These are phyloP conservation scores for Hemistola chrysoprasaria DNA, from an alignment of 2,888 invertebrate genomes.

Conservation along the genomic window DNA sequence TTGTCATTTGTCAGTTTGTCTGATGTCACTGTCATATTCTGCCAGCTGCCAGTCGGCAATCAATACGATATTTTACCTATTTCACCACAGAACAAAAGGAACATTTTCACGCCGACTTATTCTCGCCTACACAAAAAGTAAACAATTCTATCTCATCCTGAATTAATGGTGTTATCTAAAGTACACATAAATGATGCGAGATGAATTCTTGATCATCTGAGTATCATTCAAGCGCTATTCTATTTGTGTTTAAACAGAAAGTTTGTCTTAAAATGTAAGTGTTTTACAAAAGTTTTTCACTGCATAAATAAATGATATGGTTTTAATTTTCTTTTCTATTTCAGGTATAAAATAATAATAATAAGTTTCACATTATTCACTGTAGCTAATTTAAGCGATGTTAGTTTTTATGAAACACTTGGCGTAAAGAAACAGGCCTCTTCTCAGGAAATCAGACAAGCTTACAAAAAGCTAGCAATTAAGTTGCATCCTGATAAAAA, in stretches of 20 bases:
- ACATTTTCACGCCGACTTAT: background rate
- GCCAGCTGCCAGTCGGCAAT: too few relatives aligned
- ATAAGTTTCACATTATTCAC: conserved; percentile 41
- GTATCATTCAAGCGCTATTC: background rate
- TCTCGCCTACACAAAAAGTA: conserved; percentile 54
- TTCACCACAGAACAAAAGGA: too few relatives aligned
- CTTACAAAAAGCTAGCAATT: conserved; percentile 89
- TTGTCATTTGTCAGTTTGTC: too few relatives aligned
- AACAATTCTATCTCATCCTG: conserved; percentile 45
- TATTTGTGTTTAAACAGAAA: too few relatives aligned
- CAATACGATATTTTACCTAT: too few relatives aligned
- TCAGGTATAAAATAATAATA: conserved; percentile 51
- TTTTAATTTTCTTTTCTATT: conserved; percentile 22
- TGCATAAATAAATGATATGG: too few relatives aligned
- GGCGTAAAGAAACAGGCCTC: conserved; percentile 85
- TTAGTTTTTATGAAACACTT: conserved; percentile 84
- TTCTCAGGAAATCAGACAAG: conserved; percentile 87
- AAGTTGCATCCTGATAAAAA: conserved; percentile 90
- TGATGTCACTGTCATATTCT: too few relatives aligned
- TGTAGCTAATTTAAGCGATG: conserved; percentile 52
- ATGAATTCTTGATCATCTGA: conserved; percentile 7
- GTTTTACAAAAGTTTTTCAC: background rate
- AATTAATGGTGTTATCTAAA: conserved; percentile 33
- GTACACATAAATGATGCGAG: conserved; percentile 29
- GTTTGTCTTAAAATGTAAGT: conserved; percentile 30